Evolutionary conservation across 2,888 invertebrate genomes (phyloP).

Genomic region (Artemia sinica): DNA sequence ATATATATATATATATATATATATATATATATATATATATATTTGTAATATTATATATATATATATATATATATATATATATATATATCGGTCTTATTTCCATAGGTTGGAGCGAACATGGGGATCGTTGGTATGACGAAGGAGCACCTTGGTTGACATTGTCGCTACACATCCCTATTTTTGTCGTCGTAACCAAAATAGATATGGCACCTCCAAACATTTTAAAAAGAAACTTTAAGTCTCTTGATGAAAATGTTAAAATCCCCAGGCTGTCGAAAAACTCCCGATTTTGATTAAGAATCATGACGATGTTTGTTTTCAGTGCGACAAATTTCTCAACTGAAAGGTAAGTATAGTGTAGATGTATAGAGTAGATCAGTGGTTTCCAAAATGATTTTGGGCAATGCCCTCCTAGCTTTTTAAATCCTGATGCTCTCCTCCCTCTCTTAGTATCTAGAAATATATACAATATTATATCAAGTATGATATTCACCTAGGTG

Average conservation of each 20-base stretch:
- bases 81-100: too few relatives aligned
- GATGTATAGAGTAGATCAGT: too few relatives aligned
- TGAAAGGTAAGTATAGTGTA: conserved; percentile 40
- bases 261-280: conserved; percentile 92
- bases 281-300: conserved; percentile 90
- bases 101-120: conserved; percentile 70
- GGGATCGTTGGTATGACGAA: conserved; percentile 98
- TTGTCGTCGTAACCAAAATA: conserved; percentile 94
- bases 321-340: conserved; percentile 97
- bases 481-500: too few relatives aligned
- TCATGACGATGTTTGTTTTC: conserved; percentile 83
- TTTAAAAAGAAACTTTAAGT: conserved; percentile 76
- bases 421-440: too few relatives aligned
- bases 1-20: too few relatives aligned
- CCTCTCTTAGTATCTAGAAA: too few relatives aligned
- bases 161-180: conserved; percentile 89
- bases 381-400: too few relatives aligned
- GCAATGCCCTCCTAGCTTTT: too few relatives aligned
- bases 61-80: too few relatives aligned
- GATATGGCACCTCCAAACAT: conserved; percentile 97
- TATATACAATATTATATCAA: too few relatives aligned
- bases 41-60: too few relatives aligned
- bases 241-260: conserved; percentile 80
- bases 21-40: too few relatives aligned
- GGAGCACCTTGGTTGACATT: conserved; percentile 82